Evolutionary conservation across 64 coral and sea anemone species (phyloP), one percentile per base, ranked within the genome.

Genomic region (Exaiptasia diaphana): DNA sequence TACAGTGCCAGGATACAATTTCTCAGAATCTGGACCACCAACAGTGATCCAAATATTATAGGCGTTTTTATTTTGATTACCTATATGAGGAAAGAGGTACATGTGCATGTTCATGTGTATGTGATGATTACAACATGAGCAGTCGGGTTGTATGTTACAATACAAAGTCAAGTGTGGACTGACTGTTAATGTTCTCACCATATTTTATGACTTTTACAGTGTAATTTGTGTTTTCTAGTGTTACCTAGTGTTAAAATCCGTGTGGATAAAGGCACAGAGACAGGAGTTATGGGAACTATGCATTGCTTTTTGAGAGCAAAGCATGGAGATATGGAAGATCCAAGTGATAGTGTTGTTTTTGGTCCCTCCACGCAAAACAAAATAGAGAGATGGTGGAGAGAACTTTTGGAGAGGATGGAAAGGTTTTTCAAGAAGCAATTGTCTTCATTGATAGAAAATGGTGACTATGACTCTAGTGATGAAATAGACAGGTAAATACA

Each of bases 361-460:
- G 75, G 75, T 25, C 75, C 75, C 42, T 78, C 75, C 56, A 78
- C 53, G 18, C 39, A 78, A 35, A 78, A 60, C 39, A 78, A 78
- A 34, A 78, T 78, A 23, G 75, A 78, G 39, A 59, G 37, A 38
- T 78, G 75, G 75, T 78, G 75, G 75, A 37, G 48, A 38, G 75
- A 78, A 36, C 36, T 78, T 8, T 11, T 60, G 7, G 52, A 78
- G 20, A 37, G 53, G 23, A 78, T 78, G 75, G 54, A 78, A 38
- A 78, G 22, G 73, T 78, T 38, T 56, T 78, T 78, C 23, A 78
- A 61, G n/a, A 18, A 5, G 17, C 75, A 78, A 39, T 38, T 78
- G 14, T n/a, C 26, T 8, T 26, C 75, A 41, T 17, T 78, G 20
- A 34, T 61, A 22, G 75, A 78, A 36, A 53, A 61, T 78, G 53